Evolutionary conservation across 2,797 vertebrate species (phyloP).

Genomic region (Myotis planiceps): DNA sequence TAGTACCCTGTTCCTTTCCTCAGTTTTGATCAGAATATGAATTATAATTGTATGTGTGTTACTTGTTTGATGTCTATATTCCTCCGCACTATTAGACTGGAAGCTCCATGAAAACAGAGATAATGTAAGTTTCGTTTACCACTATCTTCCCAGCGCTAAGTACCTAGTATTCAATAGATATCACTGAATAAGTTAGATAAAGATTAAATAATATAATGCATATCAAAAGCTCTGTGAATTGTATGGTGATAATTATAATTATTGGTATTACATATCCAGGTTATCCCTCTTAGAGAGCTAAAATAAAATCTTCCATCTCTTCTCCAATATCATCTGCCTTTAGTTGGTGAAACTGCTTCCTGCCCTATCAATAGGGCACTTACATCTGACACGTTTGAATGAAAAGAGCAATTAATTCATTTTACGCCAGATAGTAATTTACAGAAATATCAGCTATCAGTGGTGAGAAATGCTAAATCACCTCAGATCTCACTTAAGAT

Average conservation of each 20-base stretch:
- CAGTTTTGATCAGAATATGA: not conserved
- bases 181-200: not conserved
- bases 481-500: slow-evolving; percentile 13
- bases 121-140: not conserved
- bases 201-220: not conserved
- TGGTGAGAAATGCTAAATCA: slow-evolving; percentile 17
- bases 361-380: slow-evolving; percentile 3
- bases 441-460: slow-evolving; percentile 56
- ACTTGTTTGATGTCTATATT: not conserved
- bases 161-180: not conserved
- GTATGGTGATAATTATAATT: not conserved
- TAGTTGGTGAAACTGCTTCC: slow-evolving; percentile 33
- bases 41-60: not conserved
- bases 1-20: not conserved
- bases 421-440: slow-evolving; percentile 17
- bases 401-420: slow-evolving; percentile 18
- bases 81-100: not conserved
- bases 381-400: slow-evolving; percentile 49
- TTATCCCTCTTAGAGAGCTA: not conserved
- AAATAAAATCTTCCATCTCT: not conserved
- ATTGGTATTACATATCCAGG: not conserved
- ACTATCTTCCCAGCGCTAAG: not conserved
- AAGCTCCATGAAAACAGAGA: not conserved
- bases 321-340: not conserved
- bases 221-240: not conserved